phyloP scores from a whole-genome alignment of 1,140 invertebrate species.

The Drosophila tropicalis region DNA sequence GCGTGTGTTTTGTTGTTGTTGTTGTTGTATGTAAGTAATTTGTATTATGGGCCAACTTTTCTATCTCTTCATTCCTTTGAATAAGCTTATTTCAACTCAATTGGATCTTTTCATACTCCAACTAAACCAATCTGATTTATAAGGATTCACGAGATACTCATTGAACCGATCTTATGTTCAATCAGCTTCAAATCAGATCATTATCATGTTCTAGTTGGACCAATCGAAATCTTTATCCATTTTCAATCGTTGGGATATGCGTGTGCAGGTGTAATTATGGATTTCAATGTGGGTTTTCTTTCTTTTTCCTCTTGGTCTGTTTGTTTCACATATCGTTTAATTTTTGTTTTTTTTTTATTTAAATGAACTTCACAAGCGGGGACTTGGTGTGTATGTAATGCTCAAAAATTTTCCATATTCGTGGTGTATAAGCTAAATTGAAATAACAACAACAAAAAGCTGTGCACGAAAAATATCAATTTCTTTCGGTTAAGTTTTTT shows the following conservation, averaged over 20 bases:
- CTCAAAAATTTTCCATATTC: conserved; percentile 3
- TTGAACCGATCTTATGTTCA: no score
- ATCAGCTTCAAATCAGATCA: no score
- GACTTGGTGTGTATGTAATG: background rate
- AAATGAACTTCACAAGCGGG: conserved; percentile 12
- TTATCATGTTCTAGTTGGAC: no score
- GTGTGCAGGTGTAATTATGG: conserved; percentile 67
- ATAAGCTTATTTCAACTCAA: background rate
- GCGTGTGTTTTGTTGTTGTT: conserved; percentile 17
- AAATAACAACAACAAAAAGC: conserved; percentile 66
- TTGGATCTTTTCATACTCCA: no score
- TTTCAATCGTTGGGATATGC: conserved; percentile 76
- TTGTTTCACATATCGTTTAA: conserved; percentile 24
- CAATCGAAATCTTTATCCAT: background rate
- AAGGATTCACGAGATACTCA: no score
- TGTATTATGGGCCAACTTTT: conserved; percentile 13
- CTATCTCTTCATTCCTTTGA: background rate
- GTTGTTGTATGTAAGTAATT: conserved; percentile 15
- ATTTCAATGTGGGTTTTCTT: conserved; percentile 29
- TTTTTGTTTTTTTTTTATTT: conserved; percentile 1
- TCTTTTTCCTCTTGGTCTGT: conserved; percentile 38
- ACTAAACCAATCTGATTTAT: no score
- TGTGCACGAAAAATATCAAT: conserved; percentile 51
- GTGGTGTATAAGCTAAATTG: conserved; percentile 42
- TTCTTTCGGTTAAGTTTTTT: conserved; percentile 6